Evolutionary conservation across 1,140 invertebrate genomes (phyloP).

Genomic region (Tetramorium simillimum): DNA sequence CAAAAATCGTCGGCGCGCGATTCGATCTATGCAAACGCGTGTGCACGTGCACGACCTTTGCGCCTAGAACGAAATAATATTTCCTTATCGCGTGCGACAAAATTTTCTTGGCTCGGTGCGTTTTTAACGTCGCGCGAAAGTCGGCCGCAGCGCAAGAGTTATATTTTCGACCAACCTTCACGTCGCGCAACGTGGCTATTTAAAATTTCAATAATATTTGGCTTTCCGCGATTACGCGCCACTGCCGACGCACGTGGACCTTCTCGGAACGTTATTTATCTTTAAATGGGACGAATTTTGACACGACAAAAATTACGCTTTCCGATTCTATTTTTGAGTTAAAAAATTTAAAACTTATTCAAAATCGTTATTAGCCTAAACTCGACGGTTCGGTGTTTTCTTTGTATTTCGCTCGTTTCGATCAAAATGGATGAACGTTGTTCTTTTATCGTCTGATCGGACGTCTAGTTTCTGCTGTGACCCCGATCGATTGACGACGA

Average conservation of each 20-base stretch:
- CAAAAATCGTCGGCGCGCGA: not conserved
- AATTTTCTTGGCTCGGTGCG: not conserved
- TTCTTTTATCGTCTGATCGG: not conserved
- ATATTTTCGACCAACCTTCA: conserved; percentile 19
- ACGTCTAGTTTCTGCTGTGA: conserved; percentile 58
- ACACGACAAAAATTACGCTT: not conserved
- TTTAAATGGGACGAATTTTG: not conserved
- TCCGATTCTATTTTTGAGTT: not conserved
- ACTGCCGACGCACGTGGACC: no score
- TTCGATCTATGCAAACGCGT: not conserved
- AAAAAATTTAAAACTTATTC: not conserved
- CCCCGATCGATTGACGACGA: conserved; percentile 64
- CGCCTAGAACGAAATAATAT: not conserved
- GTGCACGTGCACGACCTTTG: not conserved
- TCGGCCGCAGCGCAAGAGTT: not conserved
- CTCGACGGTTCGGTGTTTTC: not conserved
- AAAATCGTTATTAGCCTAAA: not conserved
- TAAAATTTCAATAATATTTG: conserved; percentile 27
- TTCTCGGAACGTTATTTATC: not conserved
- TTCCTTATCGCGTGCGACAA: not conserved
- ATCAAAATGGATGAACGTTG: conserved; percentile 12
- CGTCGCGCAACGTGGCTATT: not conserved
- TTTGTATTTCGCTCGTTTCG: not conserved
- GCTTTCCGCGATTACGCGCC: not conserved
- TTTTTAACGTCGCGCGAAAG: not conserved